Evolutionary conservation across 2,888 invertebrate species (phyloP), one percentile per base, ranked within the genome.

Genomic region (Drosophila testacea): DNA sequence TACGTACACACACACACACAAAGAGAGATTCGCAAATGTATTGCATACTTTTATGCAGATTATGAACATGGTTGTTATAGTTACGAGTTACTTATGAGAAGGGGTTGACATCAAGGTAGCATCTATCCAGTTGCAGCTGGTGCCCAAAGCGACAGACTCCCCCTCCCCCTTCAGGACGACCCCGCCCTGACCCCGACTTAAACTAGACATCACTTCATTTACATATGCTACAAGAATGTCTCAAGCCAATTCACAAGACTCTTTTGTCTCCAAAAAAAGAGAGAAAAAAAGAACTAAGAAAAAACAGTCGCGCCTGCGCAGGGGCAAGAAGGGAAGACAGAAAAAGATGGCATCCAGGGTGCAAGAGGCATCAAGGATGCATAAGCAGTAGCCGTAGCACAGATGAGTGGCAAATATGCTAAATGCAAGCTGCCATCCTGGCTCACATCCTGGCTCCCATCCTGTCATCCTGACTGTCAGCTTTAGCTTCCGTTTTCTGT

Each of bases 41-140:
- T 83, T 84, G 81, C 81, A 81, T 77, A 73, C 79, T 81, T 81
- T 81, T 81, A 83, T 85, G 81, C 78, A 85, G 86, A 81, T 83
- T 83, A 81, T 83, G 79, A 76, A 69, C 61, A 77, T 71, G 73
- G 69, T 65, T 73, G 77, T 73, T 65, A 76, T 77, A 65, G 77
- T 62, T 69, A 69, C 73, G 61, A 60, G 56, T 27, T 56, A 22
- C 36, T 64, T 59, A n/a, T 32, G 41, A 46, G 30, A 44, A 52
- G 62, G 56, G 32, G 6, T 38, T 42, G 32, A 52, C 42, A 34
- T 57, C 69, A 77, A 76, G 76, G 76, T 76, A 73, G 54, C 62
- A 28, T 69, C 59, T 51, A 46, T 62, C 41, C 48, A 30, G 51
- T 61, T 76, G 81, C 86, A 82, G 79, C 83, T 85, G 86, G 47